Base-by-base conservation (phyloP, 2,797 vertebrate genomes). In the Geotrypetes seraphini region DNA sequence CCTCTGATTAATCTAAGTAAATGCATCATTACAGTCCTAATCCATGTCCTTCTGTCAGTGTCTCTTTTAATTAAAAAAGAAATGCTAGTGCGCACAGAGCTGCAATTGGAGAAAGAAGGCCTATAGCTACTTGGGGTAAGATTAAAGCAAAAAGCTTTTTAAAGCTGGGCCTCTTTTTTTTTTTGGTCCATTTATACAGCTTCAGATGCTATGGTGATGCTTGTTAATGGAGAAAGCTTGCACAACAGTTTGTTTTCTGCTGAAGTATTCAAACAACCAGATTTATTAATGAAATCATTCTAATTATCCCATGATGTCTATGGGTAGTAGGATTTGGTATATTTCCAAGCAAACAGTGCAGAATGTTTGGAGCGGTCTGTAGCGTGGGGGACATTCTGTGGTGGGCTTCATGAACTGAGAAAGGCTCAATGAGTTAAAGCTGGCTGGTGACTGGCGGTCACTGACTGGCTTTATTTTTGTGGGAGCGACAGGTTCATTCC, bases 41-140 rank as follows among this genome's bases (percentile, higher is more conserved):
- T 90, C 87, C 85, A 76, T 83, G 84, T 83, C 82, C 87, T 83
- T 90, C 88, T 88, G 85, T 88, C 84, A 86, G 69, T 86, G 86
- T 88, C 85, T 78, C 76, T 85, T 92, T 91, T 91, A 92, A 92
- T 95, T 88, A 90, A 89, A 89, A 77, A 75, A 88, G 84, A 82
- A 78, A 83, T 64, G 67, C 69, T 73, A 75, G 79, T 79, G 71
- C 50, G 40, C 81, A 80, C 74, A 65, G 75, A 70, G 69, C 78
- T 75, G 69, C 65, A 82, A 81, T 78, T 83, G 83, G 75, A 84
- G 62, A 71, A 73, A 50, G 68, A 61, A 50, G 64, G 60, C 55
- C 62, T 64, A n/a, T n/a, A 62, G 78, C 86, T 85, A 86, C 90
- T 88, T 83, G 78, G 79, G 53, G 45, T 54, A 60, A 90, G 86